phyloP scores from a whole-genome alignment of 1,140 invertebrate species.

The Subanguina moxae region DNA sequence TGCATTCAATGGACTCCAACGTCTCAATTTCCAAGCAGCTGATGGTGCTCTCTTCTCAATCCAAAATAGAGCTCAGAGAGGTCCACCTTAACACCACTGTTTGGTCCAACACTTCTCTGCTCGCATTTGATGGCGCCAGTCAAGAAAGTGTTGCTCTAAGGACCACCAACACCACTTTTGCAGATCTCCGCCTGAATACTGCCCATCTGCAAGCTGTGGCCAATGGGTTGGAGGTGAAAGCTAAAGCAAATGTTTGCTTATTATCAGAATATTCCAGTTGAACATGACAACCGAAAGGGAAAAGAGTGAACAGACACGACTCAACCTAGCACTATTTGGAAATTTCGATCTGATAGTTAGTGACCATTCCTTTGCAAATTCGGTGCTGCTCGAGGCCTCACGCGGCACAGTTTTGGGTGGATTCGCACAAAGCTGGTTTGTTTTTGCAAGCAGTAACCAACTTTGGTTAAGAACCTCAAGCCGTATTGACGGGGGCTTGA shows the following conservation, averaged over 20 bases:
- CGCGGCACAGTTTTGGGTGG: background rate
- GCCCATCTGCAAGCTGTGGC: background rate
- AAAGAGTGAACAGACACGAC: background rate
- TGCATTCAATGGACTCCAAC: conserved; percentile 24
- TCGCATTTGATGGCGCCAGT: background rate
- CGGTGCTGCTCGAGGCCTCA: background rate
- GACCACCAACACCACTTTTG: background rate
- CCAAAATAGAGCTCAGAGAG: conserved; percentile 16
- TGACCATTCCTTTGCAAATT: background rate
- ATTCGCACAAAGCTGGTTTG: background rate
- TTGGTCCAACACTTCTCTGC: conserved; percentile 21
- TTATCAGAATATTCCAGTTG: background rate
- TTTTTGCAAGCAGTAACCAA: no score
- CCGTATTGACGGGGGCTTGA: no score
- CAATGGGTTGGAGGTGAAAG: background rate
- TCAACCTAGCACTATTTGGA: background rate
- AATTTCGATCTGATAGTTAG: background rate
- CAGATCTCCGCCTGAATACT: background rate
- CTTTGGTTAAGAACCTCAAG: no score
- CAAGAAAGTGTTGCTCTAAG: background rate
- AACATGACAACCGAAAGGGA: background rate
- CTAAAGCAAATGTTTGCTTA: background rate
- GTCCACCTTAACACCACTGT: conserved; percentile 18
- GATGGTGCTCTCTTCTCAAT: conserved; percentile 17
- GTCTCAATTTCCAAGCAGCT: conserved; percentile 15